A percentile compares a stretch with the other conserved stretches of the same genome.
These are phyloP conservation scores for Brevipalpus yothersi DNA, from an alignment of 1,140 invertebrate species.

Conservation along the genomic window DNA sequence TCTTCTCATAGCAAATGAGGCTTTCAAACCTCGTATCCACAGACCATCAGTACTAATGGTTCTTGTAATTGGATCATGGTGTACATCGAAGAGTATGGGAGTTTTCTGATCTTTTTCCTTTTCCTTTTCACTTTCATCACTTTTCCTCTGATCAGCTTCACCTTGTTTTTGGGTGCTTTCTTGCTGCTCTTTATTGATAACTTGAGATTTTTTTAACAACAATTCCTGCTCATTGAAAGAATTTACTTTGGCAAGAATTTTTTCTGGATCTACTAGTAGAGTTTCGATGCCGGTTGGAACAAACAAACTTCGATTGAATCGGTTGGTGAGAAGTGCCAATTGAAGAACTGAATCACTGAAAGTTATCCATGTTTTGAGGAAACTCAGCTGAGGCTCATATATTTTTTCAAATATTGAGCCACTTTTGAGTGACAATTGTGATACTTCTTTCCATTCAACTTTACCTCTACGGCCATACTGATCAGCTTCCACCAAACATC, in stretches of 20 bases:
- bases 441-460: slow-evolving; percentile 19
- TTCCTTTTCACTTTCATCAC: background rate
- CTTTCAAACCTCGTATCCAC: background rate
- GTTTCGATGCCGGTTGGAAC: slow-evolving; percentile 63
- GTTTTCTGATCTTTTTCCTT: background rate
- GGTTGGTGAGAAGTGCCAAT: slow-evolving; percentile 12
- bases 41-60: background rate
- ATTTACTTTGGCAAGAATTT: slow-evolving; percentile 6
- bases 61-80: background rate
- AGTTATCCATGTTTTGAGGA: slow-evolving; percentile 22
- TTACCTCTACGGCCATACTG: background rate
- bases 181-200: too few relatives aligned
- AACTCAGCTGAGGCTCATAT: background rate
- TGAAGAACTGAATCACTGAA: slow-evolving; percentile 28
- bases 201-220: background rate
- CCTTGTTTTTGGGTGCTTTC: too few relatives aligned
- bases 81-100: background rate
- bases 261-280: slow-evolving; percentile 21
- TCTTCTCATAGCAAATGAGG: background rate
- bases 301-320: slow-evolving; percentile 44
- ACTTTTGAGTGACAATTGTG: background rate
- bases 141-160: too few relatives aligned
- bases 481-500: slow-evolving; percentile 37
- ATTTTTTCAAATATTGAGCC: background rate
- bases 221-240: background rate